A percentile compares a stretch with the other conserved stretches of the same genome.
Conservation (phyloP, 37 sponge, comb jelly and placozoan species). For the Axinella damicornis region DNA sequence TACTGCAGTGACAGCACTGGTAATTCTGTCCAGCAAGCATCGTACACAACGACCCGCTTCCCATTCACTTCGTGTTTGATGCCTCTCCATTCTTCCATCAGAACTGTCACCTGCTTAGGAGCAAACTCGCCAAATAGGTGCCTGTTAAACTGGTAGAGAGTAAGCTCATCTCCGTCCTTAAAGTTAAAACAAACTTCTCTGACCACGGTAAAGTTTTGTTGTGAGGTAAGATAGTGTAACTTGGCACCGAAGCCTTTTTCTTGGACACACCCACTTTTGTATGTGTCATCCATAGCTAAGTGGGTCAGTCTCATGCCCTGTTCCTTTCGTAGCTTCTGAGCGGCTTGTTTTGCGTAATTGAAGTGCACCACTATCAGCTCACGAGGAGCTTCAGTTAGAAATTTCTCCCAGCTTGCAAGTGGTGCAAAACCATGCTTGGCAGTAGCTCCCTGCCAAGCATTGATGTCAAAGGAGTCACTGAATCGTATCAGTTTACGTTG, state of each 20-base stretch:
- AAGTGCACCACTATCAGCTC: conserved; percentile 17
- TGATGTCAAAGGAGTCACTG: conserved; percentile 30
- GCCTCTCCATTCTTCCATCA: conserved; percentile 58
- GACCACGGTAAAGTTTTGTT: conserved; percentile 7
- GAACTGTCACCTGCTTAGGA: conserved; percentile 21
- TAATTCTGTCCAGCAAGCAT: too few species aligned
- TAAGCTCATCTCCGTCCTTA: conserved; percentile 24
- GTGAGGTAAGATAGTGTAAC: background rate
- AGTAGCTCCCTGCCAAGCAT: background rate
- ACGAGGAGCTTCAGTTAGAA: conserved; percentile 8
- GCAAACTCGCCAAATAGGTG: conserved; percentile 31
- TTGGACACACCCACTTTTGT: background rate
- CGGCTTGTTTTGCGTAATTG: background rate
- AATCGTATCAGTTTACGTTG: background rate
- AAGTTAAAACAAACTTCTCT: conserved; percentile 15
- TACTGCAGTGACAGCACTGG: background rate
- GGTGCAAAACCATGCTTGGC: conserved; percentile 5
- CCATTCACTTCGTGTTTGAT: background rate
- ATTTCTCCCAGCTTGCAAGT: conserved; percentile 6
- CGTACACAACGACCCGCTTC: too few species aligned
- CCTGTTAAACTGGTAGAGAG: conserved; percentile 22
- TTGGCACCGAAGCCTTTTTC: background rate
- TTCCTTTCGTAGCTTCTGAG: background rate
- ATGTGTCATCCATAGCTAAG: background rate
- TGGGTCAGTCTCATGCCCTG: background rate